Evolutionary conservation across 2,888 invertebrate genomes (phyloP).

Genomic region (Thecocarcelia acutangulata): DNA sequence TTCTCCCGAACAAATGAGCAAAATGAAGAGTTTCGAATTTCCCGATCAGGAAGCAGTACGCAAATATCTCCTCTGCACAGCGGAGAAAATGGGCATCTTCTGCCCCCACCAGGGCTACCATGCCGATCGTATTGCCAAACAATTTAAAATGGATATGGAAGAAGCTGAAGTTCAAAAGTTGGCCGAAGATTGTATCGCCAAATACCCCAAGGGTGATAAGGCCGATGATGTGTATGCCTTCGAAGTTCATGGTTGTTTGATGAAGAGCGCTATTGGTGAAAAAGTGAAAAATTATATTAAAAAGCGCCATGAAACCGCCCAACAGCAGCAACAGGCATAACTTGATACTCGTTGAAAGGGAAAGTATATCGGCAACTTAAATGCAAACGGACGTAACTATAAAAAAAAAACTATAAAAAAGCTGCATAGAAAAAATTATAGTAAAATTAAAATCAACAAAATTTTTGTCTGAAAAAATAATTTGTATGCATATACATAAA

Average conservation of each 20-base stretch:
- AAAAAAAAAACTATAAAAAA: too few species aligned
- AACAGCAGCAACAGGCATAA: conserved; percentile 34
- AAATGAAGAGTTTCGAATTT: conserved; percentile 75
- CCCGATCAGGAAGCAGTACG: conserved; percentile 76
- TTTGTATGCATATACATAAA: too few species aligned
- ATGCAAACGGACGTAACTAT: too few species aligned
- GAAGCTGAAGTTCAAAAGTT: conserved; percentile 77
- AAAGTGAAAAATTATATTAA: conserved; percentile 74
- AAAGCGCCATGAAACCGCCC: conserved; percentile 72
- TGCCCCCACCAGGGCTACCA: conserved; percentile 76
- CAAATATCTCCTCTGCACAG: conserved; percentile 76
- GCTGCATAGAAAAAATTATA: too few species aligned
- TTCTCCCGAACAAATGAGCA: conserved; percentile 70
- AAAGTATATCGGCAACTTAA: too few species aligned
- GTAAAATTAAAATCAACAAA: too few species aligned
- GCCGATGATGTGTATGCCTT: conserved; percentile 77
- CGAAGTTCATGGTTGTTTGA: conserved; percentile 79
- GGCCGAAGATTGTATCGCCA: conserved; percentile 77
- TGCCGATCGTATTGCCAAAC: conserved; percentile 77
- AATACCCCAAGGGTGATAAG: conserved; percentile 75
- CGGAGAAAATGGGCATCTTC: conserved; percentile 76
- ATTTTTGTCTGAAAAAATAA: too few species aligned
- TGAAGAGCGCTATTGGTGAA: conserved; percentile 77
- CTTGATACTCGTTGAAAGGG: too few species aligned
- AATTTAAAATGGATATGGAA: conserved; percentile 77